Evolutionary conservation across 2,797 vertebrate species (phyloP), one percentile per base, ranked within the genome.

Genomic region (Acipenser oxyrinchus): DNA sequence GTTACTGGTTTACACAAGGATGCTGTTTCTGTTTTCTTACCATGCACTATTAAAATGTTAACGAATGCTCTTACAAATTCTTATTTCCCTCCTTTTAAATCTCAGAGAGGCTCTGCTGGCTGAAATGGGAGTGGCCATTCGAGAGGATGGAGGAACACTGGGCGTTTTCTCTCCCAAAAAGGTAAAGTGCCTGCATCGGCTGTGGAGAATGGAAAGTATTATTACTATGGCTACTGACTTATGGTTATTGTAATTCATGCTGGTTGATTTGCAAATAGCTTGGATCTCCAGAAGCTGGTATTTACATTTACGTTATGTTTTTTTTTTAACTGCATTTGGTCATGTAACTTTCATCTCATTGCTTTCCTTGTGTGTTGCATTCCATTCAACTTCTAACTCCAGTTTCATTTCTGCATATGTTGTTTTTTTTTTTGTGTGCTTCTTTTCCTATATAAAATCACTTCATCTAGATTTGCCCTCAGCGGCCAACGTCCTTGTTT

Each of bases 81-180:
- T 60, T 68, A 71, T 50, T 6, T 13, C 72, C 72, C 37, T 55
- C 52, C 37, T 68, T n/a, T 23, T 10, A 49, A 10, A 11, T 66
- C 68, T 68, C 76, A 99, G 96, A 75, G 97, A 99, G 81, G 97
- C 97, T 0, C 77, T 99, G 77, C 79, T 99, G 75, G 97, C 97
- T 62, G 97, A 99, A 84, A 99, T 99, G 97, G 97, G 97, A 51
- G 97, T 99, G 69, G 97, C 97, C 55, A 99, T 99, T 78, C 91
- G 96, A 65, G 97, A 99, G 82, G 97, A 99, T 69, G 97, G 97
- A 73, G 97, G 97, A 79, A 99, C 97, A 2, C 83, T 99, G 76
- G 97, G 97, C 0, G 97, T 99, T 63, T 99, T 99, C 79, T 99
- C 97, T 23, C 97, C 96, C 55, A 98, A 99, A 89, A 99, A 99